Conservation (phyloP, 2,113 vertebrate genomes). For the Saccopteryx leptura region DNA sequence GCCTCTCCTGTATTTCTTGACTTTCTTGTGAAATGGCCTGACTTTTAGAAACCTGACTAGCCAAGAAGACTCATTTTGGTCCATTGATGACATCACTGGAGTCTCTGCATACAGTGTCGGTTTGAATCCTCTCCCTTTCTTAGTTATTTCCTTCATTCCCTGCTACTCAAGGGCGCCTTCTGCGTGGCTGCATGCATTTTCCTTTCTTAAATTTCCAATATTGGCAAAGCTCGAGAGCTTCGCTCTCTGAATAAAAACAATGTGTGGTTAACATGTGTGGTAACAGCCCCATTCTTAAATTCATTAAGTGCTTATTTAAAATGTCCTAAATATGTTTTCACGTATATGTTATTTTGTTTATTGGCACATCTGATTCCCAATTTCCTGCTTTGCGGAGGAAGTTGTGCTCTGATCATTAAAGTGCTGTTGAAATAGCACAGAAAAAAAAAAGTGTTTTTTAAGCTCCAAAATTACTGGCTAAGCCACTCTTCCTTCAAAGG, state of each 20-base stretch:
- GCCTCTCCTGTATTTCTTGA: not conserved
- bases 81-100: not conserved
- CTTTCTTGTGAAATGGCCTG: conserved; percentile 25
- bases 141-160: not conserved
- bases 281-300: conserved; percentile 13
- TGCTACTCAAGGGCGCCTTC: not conserved
- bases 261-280: not conserved
- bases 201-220: not conserved
- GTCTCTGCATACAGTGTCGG: not conserved
- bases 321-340: conserved; percentile 45
- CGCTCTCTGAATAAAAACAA: not conserved
- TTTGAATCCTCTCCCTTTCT: not conserved
- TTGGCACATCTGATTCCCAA: not conserved
- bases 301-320: conserved; percentile 47
- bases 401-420: conserved; percentile 18
- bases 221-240: not conserved
- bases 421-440: not conserved
- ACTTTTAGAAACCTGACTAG: not conserved
- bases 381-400: conserved; percentile 20
- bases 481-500: not conserved
- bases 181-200: not conserved
- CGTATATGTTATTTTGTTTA: not conserved
- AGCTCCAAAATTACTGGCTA: conserved; percentile 20
- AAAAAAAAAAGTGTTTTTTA: not conserved
- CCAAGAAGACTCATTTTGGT: not conserved